A percentile compares a stretch with the other conserved stretches of the same genome.
Conservation (phyloP, 2,113 vertebrate species). For the Psilopsiagon aurifrons region DNA sequence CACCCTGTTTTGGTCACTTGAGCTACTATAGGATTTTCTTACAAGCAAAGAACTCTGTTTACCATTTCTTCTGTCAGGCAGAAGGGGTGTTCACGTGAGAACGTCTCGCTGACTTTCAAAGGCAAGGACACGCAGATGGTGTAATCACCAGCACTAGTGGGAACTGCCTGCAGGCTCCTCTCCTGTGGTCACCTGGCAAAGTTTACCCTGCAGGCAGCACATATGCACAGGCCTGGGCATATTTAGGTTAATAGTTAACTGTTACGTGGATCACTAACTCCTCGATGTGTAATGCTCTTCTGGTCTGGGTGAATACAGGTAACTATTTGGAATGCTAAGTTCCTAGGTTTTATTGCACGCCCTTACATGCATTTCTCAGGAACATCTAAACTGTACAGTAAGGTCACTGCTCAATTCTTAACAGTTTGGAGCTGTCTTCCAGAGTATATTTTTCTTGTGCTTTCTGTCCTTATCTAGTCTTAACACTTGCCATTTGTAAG, state of each 20-base stretch:
- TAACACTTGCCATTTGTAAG: neutral
- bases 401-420: neutral
- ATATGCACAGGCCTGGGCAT: neutral
- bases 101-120: neutral
- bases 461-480: neutral
- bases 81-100: neutral
- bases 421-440: neutral
- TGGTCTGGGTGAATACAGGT: neutral
- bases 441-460: neutral
- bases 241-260: neutral
- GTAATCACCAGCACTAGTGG: rapidly evolving
- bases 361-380: neutral
- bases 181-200: neutral
- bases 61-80: neutral
- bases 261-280: neutral
- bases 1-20: neutral
- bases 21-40: neutral
- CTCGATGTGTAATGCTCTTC: neutral
- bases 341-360: neutral
- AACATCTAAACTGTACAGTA: neutral
- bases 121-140: neutral
- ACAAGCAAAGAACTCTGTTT: neutral
- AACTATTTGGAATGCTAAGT: neutral
- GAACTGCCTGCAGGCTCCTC: neutral
- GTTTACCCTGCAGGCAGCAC: neutral